A percentile compares a stretch with the other conserved stretches of the same genome.
Conservation (phyloP, 1,140 invertebrate genomes). For the Rhopalosiphum maidis region DNA sequence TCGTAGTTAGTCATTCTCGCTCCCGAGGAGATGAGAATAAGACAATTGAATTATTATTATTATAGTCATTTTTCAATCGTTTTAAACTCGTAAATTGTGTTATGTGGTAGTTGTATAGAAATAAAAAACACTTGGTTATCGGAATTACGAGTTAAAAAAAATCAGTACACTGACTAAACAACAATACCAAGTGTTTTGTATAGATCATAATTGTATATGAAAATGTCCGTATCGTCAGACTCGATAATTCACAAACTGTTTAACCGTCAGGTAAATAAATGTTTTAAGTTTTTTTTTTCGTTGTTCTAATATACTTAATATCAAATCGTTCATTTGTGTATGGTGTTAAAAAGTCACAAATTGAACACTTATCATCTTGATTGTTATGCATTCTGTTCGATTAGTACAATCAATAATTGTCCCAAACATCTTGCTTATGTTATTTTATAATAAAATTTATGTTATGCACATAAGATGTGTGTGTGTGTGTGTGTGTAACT, state of each 20-base stretch:
- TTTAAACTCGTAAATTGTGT: not conserved
- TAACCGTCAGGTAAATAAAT: slow-evolving; percentile 34
- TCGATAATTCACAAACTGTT: slow-evolving; percentile 8
- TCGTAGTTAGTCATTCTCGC: not conserved
- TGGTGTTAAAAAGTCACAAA: not conserved
- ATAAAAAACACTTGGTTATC: not conserved
- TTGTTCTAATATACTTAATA: not conserved
- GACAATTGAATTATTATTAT: not conserved
- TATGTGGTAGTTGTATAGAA: not conserved
- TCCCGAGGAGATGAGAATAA: not conserved
- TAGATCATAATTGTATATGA: not conserved
- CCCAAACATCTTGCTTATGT: not conserved
- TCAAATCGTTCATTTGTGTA: not conserved
- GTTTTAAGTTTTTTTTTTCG: not conserved
- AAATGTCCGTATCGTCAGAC: slow-evolving; percentile 39
- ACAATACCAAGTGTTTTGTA: not conserved
- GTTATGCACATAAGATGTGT: not conserved
- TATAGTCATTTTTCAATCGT: not conserved
- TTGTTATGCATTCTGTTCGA: not conserved
- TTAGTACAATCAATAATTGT: not conserved
- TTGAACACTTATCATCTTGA: not conserved
- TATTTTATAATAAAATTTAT: not conserved
- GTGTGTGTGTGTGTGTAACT: too few species aligned
- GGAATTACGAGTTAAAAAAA: not conserved
- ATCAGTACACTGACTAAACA: not conserved